Evolutionary conservation across 2,797 vertebrate species (phyloP), one percentile per base, ranked within the genome.

Genomic region (Malacoraja senta): DNA sequence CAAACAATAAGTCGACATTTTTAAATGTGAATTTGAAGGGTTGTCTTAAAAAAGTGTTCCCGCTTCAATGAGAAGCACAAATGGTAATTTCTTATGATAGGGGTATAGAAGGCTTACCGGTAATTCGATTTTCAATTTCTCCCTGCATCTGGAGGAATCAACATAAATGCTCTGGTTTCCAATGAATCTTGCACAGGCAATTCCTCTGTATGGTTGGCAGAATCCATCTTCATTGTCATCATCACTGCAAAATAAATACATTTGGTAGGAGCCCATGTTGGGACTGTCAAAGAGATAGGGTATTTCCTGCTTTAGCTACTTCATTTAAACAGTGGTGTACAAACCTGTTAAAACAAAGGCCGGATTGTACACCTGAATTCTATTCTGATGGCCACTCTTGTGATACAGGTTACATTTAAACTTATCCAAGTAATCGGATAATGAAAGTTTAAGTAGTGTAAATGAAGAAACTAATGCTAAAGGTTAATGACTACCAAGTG

Each of bases 91-190:
- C 17, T 80, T 29, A 0, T 0, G 12, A 35, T 65, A 78, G 9
- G 93, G 4, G 91, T 1, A 6, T 8, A 26, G 19, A 93, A 88
- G 95, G 93, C 95, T 95, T 95, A 99, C 98, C 99, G 84, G 99
- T 99, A 95, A 99, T 99, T 92, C 98, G 97, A 95, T 99, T 99
- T 95, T 99, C 99, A 93, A 98, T 98, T 96, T 99, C 98, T 0
- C 99, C 98, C 95, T 99, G 99, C 97, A 98, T 99, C 96, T 99
- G 98, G 44, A 99, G 97, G 98, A 99, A 95, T 99, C 98, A 93
- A 99, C 98, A 17, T 98, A 99, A 95, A 99, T 99, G 94, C 98
- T 99, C 91, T 97, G 96, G 96, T 99, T 99, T 78, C 98, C 98
- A 26, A 99, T 99, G 95, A 99, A 98, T 93, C 98, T 97, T 0